Evolutionary conservation across 2,113 vertebrate species (phyloP), one percentile per base, ranked within the genome.

Genomic region (Copsychus sechellarum): DNA sequence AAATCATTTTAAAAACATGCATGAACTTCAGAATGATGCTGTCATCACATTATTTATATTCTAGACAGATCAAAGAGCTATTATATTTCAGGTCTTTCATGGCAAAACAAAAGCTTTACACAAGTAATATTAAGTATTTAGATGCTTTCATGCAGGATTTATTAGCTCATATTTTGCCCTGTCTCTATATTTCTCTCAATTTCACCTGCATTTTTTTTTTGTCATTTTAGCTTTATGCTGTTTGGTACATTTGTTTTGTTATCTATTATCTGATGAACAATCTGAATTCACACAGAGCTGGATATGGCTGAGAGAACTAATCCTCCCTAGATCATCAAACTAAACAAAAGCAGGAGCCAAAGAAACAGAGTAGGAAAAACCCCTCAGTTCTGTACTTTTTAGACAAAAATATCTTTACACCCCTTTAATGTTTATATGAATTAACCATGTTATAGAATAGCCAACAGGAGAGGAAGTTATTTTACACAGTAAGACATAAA

Each of bases 111-210:
- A 81, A 86, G 14, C 79, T 64, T 81, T 86, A 79, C 51, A 86
- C 28, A 92, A 96, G 86, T 81, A 86, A 92, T 96, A 92, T 86
- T 81, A 91, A 92, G 73, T 95, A 88, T 92, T 93, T 89, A 92
- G 84, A 89, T 90, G 70, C 58, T 86, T 95, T 95, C 67, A 61
- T 47, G 38, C 53, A 79, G 70, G 66, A 93, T 95, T 96, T 95
- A 94, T 88, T 77, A 82, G 43, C 40, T 94, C 40, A 15, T 81
- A 81, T 86, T 93, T 84, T 56, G 26, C 53, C 34, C 47, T 80
- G 48, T 48, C 61, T 81, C 88, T 53, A 4, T 91, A 90, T 76
- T 87, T 93, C 78, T 94, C 53, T 91, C 51, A 65, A 69, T 92
- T 91, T 87, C 78, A 87, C 64, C 65, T 53, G n/a, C 20, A 34